Base-by-base conservation (phyloP, 2,888 invertebrate species). In the Ennomos quercinarius region DNA sequence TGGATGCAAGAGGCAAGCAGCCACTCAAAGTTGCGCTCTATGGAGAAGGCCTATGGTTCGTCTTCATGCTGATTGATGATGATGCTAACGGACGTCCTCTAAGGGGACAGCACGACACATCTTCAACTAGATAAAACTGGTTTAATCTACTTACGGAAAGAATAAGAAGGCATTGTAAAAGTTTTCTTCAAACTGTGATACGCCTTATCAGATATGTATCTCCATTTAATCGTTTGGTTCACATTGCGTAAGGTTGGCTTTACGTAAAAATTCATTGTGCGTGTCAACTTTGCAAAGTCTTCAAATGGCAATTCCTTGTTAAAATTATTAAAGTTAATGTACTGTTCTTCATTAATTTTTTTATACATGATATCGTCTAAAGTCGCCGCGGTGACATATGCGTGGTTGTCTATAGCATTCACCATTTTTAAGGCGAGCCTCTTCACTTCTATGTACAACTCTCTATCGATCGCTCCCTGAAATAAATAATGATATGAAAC, bases 261-360 rank as follows among this genome's bases (percentile, higher is more conserved):
- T 2, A 91, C 85, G 40, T 80, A 86, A 49, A 57, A 64, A 63
- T 91, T 91, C 1, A 91, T 71, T 64, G 81, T 84, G 0, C 27
- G 45, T 10, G 73, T 67, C 37, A 91, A 67, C 10, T 68, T 65
- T 9, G 77, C 77, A 17, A 90, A 69, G 0, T 77, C 83, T 8
- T 71, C 72, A 44, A 87, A 82, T 1, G 87, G 84, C 45, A 77
- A 83, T 0, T 64, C 66, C 56, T 81, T 78, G 61, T 87, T 86
- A 0, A 87, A 79, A 57, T 90, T 91, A 58, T 91, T 87, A 51
- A 86, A 89, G 64, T 89, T 91, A 13, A 88, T 75, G 6, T 74
- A 71, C 1, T 77, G 70, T 12, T 86, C 80, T 8, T 65, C 59
- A 12, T 75, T 80, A 3, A 89, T 61, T 38, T 75, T 78, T 1